These are phyloP conservation scores for Tachuris rubrigastra DNA, from an alignment of 2,113 vertebrate genomes.

Conservation along the genomic window DNA sequence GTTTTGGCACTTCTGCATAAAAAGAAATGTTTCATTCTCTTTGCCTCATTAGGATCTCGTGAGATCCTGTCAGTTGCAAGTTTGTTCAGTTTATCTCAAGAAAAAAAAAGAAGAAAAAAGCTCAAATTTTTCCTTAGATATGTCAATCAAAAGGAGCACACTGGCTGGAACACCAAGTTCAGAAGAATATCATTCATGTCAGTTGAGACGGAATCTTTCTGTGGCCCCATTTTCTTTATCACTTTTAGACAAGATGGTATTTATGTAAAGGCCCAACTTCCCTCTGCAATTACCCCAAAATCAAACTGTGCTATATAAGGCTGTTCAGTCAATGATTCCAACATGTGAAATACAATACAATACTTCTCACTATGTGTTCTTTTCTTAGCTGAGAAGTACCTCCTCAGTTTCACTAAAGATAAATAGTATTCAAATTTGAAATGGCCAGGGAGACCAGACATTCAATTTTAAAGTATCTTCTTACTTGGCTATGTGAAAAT, in stretches of 20 bases:
- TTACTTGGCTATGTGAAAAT: not conserved
- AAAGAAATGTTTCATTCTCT: not conserved
- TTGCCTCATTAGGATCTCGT: slow-evolving; percentile 7
- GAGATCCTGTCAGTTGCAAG: slow-evolving; percentile 6
- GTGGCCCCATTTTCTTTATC: not conserved
- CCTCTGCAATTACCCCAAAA: not conserved
- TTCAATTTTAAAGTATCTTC: not conserved
- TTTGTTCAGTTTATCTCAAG: slow-evolving; percentile 10
- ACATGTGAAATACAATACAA: not conserved
- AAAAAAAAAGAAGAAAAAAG: slow-evolving; percentile 8
- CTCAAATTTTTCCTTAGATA: not conserved
- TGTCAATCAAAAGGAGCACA: not conserved
- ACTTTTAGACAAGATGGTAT: not conserved
- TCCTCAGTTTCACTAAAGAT: not conserved
- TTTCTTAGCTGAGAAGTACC: not conserved
- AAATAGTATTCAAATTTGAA: not conserved
- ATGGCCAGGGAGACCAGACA: not conserved
- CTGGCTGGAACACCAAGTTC: not conserved
- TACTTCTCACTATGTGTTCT: not conserved
- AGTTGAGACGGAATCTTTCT: not conserved
- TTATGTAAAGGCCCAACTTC: not conserved
- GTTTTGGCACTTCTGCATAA: not conserved
- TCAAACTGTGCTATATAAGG: not conserved
- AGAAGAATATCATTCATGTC: slow-evolving; percentile 5
- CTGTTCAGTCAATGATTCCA: not conserved